Percentiles rank a stretch among this genome's conserved stretches.
phyloP scores from a whole-genome alignment of 2,797 vertebrate genomes.

The Leuciscus waleckii region DNA sequence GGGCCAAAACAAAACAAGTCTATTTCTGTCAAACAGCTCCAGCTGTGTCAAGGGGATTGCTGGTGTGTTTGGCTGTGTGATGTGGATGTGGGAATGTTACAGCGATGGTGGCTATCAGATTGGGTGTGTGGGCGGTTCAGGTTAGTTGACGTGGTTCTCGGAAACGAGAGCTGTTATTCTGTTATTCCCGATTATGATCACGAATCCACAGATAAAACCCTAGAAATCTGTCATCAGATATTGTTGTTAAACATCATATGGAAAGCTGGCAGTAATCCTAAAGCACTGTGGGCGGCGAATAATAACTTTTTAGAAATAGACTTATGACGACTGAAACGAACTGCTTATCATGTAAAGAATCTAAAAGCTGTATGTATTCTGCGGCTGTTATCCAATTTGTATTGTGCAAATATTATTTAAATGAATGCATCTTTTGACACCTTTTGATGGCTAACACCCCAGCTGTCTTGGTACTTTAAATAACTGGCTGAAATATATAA shows the following conservation, averaged over 20 bases:
- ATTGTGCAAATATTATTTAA: slow-evolving; percentile 12
- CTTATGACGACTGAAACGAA: not conserved
- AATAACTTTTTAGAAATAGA: not conserved
- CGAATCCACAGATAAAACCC: slow-evolving; percentile 21
- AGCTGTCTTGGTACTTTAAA: slow-evolving; percentile 24
- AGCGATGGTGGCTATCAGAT: not conserved
- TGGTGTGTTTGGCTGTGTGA: not conserved
- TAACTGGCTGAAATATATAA: slow-evolving; percentile 30
- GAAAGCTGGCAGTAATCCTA: not conserved
- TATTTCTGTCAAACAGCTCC: slow-evolving; percentile 45
- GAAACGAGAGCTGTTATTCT: slow-evolving; percentile 7
- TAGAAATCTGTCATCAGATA: slow-evolving; percentile 5
- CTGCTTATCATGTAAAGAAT: not conserved
- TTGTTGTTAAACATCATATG: not conserved
- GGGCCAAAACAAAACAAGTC: slow-evolving; percentile 33
- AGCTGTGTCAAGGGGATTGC: slow-evolving; percentile 6
- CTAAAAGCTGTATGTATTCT: slow-evolving; percentile 10
- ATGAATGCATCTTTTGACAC: not conserved
- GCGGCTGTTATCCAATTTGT: slow-evolving; percentile 9
- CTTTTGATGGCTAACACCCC: not conserved
- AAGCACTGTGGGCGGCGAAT: not conserved
- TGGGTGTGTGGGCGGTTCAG: slow-evolving; percentile 4
- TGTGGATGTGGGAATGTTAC: slow-evolving; percentile 15
- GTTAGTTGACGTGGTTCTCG: not conserved
- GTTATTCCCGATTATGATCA: slow-evolving; percentile 32